These are phyloP conservation scores for Myopa tessellatipennis DNA, from an alignment of 2,888 invertebrate species.

Conservation along the genomic window DNA sequence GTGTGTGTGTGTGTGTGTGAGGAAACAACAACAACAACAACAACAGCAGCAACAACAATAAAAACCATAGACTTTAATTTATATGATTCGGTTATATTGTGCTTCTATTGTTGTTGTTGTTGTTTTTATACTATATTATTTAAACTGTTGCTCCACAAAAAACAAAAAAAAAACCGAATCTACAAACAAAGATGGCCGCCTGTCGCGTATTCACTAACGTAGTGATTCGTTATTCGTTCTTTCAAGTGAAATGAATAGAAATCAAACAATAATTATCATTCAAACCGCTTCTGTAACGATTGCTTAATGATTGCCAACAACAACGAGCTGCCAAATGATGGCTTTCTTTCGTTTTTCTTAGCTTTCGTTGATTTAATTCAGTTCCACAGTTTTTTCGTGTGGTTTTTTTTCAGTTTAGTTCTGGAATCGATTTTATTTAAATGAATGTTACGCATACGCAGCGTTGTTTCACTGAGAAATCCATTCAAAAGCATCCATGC, in stretches of 20 bases:
- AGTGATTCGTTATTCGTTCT: no score
- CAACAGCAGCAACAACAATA: constrained; percentile 41
- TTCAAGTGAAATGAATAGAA: no score
- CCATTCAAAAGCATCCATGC: not conserved
- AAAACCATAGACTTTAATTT: not conserved
- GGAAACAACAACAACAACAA: constrained; percentile 13
- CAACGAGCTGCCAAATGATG: constrained; percentile 24
- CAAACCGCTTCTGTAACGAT: constrained; percentile 26
- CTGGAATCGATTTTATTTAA: not conserved
- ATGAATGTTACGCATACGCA: constrained; percentile 24
- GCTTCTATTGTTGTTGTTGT: constrained; percentile 6
- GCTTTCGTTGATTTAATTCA: no score
- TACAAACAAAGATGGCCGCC: not conserved
- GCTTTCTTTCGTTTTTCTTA: constrained; percentile 30
- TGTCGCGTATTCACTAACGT: no score
- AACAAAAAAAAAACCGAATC: not conserved
- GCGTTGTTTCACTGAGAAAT: not conserved
- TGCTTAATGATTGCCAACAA: constrained; percentile 27
- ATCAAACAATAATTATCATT: no score
- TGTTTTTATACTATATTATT: not conserved
- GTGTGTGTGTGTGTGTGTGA: constrained; percentile 18
- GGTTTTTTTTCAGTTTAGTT: not conserved
- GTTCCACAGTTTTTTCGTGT: constrained; percentile 24
- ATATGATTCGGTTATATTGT: not conserved
- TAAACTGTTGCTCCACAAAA: not conserved